Evolutionary conservation across 2,888 invertebrate species (phyloP).

Genomic region (Acanthococcus lagerstroemiae): DNA sequence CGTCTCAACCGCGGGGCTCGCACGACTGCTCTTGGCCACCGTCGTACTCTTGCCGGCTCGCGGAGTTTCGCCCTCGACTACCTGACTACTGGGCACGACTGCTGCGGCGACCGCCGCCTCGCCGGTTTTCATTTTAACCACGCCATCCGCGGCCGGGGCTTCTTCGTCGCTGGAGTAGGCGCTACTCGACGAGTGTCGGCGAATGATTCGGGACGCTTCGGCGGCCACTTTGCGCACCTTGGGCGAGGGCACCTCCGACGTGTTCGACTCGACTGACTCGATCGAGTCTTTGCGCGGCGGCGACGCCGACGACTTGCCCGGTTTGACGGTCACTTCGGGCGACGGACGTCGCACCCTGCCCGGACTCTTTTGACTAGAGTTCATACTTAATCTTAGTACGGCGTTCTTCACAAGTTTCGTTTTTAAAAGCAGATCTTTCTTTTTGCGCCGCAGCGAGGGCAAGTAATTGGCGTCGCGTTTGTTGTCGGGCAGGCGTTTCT

Average conservation of each 20-base stretch:
- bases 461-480: constrained; percentile 33
- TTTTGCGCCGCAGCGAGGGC: constrained; percentile 37
- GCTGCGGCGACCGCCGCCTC: background rate
- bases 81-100: background rate
- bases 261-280: constrained; percentile 36
- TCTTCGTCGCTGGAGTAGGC: constrained; percentile 35
- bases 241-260: constrained; percentile 37
- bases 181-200: constrained; percentile 67
- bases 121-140: constrained; percentile 28
- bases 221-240: constrained; percentile 44
- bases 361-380: constrained; percentile 16
- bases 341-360: constrained; percentile 4
- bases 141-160: constrained; percentile 28
- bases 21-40: background rate
- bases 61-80: background rate
- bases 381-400: constrained; percentile 44
- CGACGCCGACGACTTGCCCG: background rate
- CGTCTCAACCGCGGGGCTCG: background rate
- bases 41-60: background rate
- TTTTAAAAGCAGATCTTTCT: constrained; percentile 46
- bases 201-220: constrained; percentile 68
- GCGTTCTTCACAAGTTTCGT: constrained; percentile 54
- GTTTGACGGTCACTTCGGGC: background rate
- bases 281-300: constrained; percentile 18
- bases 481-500: constrained; percentile 39